Evolutionary conservation across 2,113 vertebrate species (phyloP), one percentile per base, ranked within the genome.

Genomic region (Balaeniceps rex): DNA sequence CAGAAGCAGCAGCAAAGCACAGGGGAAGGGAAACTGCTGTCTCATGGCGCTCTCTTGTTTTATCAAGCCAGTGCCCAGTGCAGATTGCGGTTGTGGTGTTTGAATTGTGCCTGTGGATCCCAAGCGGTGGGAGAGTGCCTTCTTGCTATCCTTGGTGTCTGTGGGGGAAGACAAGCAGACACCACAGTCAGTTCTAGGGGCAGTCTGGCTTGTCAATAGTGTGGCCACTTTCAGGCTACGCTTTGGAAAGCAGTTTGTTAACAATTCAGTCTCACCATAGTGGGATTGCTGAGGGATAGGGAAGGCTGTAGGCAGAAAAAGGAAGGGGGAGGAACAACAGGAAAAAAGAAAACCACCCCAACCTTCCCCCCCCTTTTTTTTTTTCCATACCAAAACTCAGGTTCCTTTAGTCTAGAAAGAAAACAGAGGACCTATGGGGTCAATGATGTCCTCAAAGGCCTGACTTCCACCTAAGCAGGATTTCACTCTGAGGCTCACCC

Each of bases 11-110:
- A 93, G 74, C 44, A 87, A 54, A 92, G 80, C 76, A 33, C 68
- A 81, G 57, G 71, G 57, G 36, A 94, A 65, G 70, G 29, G 58
- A 89, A 96, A 95, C 29, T 96, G 93, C 93, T 94, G 91, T 88
- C 80, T 97, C 97, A 94, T 42, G 77, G 77, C 36, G 46, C 80
- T 44, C 44, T 31, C 40, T 33, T 54, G 21, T 78, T 89, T 94
- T 52, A 65, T 26, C 60, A 74, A 69, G 34, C 29, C 86, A 28
- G 14, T 74, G 33, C 64, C 71, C 12, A 1, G 64, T 71, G 55
- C 60, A 51, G 46, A 7, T 3, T 58, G 55, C 0, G 0, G 19
- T 6, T 71, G 66, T 11, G 29, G 34, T 76, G 61, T 79, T 94
- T 87, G 74, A 57, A 11, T 17, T 34, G 49, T 52, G 44, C 80